A percentile compares a stretch with the other conserved stretches of the same genome.
Evolutionary conservation across 2,888 invertebrate genomes (phyloP).

Genomic region (Cephus nigrinus): DNA sequence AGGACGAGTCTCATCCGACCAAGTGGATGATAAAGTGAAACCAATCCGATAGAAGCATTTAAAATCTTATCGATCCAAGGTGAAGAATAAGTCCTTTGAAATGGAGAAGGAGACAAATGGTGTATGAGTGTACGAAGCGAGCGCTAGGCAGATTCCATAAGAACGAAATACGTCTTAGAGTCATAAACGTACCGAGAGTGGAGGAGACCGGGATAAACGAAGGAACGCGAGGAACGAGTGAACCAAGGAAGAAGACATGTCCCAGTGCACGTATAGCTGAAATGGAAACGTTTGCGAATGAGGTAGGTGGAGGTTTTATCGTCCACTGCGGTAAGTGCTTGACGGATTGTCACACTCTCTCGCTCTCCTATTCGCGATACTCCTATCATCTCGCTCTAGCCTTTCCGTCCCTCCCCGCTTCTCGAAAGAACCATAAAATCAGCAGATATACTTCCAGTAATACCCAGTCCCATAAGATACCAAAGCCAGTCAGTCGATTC

Average conservation of each 20-base stretch:
- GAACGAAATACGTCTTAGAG: background rate
- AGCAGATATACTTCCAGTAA: slow-evolving; percentile 42
- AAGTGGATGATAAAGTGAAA: background rate
- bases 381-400: slow-evolving; percentile 9
- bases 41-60: background rate
- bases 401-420: slow-evolving; percentile 16
- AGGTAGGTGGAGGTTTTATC: slow-evolving; percentile 51
- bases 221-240: background rate
- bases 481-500: background rate
- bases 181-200: background rate
- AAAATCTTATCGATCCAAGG: background rate
- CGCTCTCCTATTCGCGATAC: background rate
- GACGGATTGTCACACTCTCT: slow-evolving; percentile 40
- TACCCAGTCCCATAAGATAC: slow-evolving; percentile 18
- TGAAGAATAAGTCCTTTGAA: background rate
- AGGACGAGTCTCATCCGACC: background rate
- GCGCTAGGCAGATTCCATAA: slow-evolving; percentile 1
- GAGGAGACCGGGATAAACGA: background rate
- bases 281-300: slow-evolving; percentile 23
- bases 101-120: slow-evolving; percentile 17
- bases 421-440: slow-evolving; percentile 45
- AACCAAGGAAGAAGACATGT: slow-evolving; percentile 25
- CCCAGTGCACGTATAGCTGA: slow-evolving; percentile 15
- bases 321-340: slow-evolving; percentile 37
- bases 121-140: background rate